Evolutionary conservation across 2,113 vertebrate genomes (phyloP).

Genomic region (Ursus arctos): DNA sequence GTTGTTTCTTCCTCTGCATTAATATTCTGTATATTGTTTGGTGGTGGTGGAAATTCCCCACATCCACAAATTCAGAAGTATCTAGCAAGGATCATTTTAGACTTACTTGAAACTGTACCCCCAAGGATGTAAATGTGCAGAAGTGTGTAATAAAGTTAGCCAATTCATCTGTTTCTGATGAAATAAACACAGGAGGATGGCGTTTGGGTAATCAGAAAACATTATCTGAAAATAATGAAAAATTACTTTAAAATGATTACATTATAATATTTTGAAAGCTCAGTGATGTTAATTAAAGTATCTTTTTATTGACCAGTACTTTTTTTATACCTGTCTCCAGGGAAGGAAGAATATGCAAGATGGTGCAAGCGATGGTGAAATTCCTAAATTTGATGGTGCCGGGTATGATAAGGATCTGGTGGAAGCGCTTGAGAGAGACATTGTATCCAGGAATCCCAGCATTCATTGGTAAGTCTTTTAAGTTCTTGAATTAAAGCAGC

Average conservation of each 20-base stretch:
- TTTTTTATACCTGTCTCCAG: slow-evolving; percentile 82
- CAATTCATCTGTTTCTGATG: neutral
- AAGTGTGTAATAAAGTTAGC: neutral
- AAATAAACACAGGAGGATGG: neutral
- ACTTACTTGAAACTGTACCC: neutral
- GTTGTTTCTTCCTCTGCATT: neutral
- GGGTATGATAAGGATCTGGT: slow-evolving; percentile 96
- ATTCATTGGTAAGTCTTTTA: slow-evolving; percentile 93
- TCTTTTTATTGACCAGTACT: slow-evolving; percentile 28
- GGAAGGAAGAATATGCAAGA: slow-evolving; percentile 92
- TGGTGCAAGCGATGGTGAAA: slow-evolving; percentile 89
- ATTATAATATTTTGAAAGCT: slow-evolving; percentile 11
- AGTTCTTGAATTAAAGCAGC: slow-evolving; percentile 2
- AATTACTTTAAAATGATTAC: neutral
- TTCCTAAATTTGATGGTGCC: slow-evolving; percentile 94
- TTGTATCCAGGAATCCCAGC: slow-evolving; percentile 98
- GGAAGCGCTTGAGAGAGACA: slow-evolving; percentile 96
- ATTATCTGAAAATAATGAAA: neutral
- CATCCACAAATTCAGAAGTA: neutral
- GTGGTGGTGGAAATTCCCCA: neutral
- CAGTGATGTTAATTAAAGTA: slow-evolving; percentile 52
- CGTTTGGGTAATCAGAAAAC: slow-evolving; percentile 13
- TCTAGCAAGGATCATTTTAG: neutral
- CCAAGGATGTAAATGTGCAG: neutral
- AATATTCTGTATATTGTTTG: neutral